Evolutionary conservation across 1,140 invertebrate species (phyloP), one percentile per base, ranked within the genome.

Genomic region (Dendrolimus kikuchii): DNA sequence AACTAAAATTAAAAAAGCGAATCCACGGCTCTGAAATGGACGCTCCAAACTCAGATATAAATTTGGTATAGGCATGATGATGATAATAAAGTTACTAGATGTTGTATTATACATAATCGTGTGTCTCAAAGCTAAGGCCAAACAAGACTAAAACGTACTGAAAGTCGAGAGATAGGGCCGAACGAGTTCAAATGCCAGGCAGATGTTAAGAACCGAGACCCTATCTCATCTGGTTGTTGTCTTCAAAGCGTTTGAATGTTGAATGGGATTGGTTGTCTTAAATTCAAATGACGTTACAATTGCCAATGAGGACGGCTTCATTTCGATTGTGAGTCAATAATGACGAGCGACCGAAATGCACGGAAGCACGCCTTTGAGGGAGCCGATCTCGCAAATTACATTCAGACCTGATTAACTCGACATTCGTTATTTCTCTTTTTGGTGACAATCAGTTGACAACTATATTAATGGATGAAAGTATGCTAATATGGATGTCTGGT

Each of bases 201-300:
- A 10, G 43, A 8, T 45, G 5, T n/a, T 9, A n/a, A 45, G 43
- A 7, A 10, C n/a, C 23, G 48, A 46, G 5, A 46, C 47, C 51
- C 7, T 39, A 2, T 23, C 23, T 23, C 23, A 23, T 23, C 23
- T 23, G 23, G 23, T 46, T 51, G 55, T 39, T 57, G 51, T 49
- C 50, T 53, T 53, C 36, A 46, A 52, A 77, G 65, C 66, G 68
- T 72, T 76, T 81, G 82, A 82, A 78, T 65, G 73, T 66, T 86
- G 76, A 81, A 86, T 84, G 79, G 82, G 62, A 64, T 68, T 56
- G 66, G 64, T 74, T 77, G 82, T 82, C 77, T 70, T 66, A 67
- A 77, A 71, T 77, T 77, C 70, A 84, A 83, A 77, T 69, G 81
- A 82, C 83, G 71, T 73, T 84, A 86, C 83, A 86, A 85, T 86